phyloP scores from a whole-genome alignment of 2,888 invertebrate species.

The Caenorhabditis sp. region DNA sequence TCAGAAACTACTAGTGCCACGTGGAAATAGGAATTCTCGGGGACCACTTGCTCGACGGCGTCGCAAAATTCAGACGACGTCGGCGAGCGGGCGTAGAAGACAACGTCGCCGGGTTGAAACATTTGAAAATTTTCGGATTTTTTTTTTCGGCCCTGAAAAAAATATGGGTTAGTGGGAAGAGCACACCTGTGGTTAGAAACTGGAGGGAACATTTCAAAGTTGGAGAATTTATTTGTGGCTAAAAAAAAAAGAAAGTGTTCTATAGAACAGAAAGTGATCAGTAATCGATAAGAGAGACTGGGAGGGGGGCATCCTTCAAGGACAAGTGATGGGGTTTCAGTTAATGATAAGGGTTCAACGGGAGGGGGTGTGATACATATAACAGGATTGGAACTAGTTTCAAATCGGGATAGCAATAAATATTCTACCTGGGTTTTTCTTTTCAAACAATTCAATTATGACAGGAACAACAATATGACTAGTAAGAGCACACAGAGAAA shows the following conservation, averaged over 20 bases:
- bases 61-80: constrained; percentile 43
- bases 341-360: no score
- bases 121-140: not conserved
- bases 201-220: not conserved
- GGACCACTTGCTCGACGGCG: constrained; percentile 49
- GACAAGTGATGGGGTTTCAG: constrained; percentile 18
- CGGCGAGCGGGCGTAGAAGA: constrained; percentile 56
- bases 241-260: not conserved
- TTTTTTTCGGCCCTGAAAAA: not conserved
- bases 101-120: constrained; percentile 60
- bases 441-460: not conserved
- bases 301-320: constrained; percentile 7
- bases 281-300: not conserved
- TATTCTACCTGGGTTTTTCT: not conserved
- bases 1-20: constrained; percentile 60
- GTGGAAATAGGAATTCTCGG: constrained; percentile 53
- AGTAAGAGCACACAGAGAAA: not conserved
- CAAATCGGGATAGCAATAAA: constrained; percentile 16
- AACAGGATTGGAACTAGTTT: no score
- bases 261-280: constrained; percentile 4
- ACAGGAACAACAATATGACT: not conserved
- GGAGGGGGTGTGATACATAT: no score
- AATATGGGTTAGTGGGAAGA: constrained; percentile 12
- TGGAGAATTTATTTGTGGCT: no score
- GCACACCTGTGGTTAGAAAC: constrained; percentile 1